phyloP scores from a whole-genome alignment of 2,797 vertebrate genomes.

The Taenioides sp. region DNA sequence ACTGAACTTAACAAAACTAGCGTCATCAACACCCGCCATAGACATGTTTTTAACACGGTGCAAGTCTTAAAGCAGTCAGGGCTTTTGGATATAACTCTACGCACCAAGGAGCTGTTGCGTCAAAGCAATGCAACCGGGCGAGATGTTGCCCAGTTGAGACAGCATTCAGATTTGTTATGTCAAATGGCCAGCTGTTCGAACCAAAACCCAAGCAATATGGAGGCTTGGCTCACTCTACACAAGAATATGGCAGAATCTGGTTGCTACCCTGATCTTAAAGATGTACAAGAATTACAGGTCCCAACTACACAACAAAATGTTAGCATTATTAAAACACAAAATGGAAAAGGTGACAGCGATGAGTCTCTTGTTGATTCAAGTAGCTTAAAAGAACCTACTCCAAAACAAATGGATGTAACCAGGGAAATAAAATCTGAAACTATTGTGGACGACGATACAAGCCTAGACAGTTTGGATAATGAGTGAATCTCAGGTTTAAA shows the following conservation, averaged over 20 bases:
- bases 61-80: conserved; percentile 73
- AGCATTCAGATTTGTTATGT: conserved; percentile 72
- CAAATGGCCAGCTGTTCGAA: conserved; percentile 44
- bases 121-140: conserved; percentile 64
- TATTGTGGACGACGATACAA: conserved; percentile 37
- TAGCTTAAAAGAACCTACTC: conserved; percentile 1
- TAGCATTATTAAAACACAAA: conserved; percentile 9
- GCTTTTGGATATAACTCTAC: conserved; percentile 74
- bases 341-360: conserved; percentile 7
- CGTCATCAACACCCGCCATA: conserved; percentile 40
- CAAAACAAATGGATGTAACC: conserved; percentile 19
- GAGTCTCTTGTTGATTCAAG: conserved; percentile 13
- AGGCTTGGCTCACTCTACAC: conserved; percentile 58
- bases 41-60: conserved; percentile 73
- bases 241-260: conserved; percentile 68
- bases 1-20: conserved; percentile 33
- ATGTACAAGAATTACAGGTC: conserved; percentile 26
- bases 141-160: conserved; percentile 71
- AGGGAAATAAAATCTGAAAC: conserved; percentile 9
- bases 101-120: conserved; percentile 73
- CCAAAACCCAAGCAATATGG: not conserved
- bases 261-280: conserved; percentile 60
- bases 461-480: conserved; percentile 70
- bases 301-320: conserved; percentile 6
- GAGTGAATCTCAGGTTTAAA: not conserved